Base-by-base conservation (phyloP, 2,797 vertebrate species). In the Clamator glandarius region DNA sequence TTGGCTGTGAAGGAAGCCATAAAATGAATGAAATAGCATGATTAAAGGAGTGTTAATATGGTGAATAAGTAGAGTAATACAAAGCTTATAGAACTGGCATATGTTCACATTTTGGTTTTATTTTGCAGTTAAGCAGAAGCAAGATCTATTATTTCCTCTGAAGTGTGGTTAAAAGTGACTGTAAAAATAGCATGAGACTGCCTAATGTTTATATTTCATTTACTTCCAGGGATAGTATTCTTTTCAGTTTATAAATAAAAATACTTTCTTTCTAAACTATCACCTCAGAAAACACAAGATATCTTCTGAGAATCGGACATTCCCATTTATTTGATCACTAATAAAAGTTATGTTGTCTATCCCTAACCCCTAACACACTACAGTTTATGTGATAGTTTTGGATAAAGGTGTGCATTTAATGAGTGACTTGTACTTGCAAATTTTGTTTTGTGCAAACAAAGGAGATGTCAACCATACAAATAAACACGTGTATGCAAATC, bases 111-210 rank as follows among this genome's bases (percentile, higher is more conserved):
- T 93, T 87, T 76, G 42, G 4, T 87, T 93, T 86, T 75, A 72
- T 90, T 91, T 92, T 86, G 78, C 35, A 84, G 76, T 48, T 82
- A 74, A 75, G 35, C 55, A 88, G 58, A 93, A 78, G 41, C n/a
- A 90, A 90, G 55, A 15, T 2, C 3, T 51, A 73, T 61, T 72
- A 76, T 90, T 95, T 91, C 24, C 52, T 70, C 31, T 77, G 29
- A 80, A 87, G 7, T 54, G 46, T 77, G 57, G 26, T 91, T 93
- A 87, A 88, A 94, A 87, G 20, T 63, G 77, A 61, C 48, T 29
- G 39, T 59, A 92, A 88, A 91, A 92, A 70, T 39, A 17, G 26
- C 36, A 54, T 84, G 81, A 76, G 33, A 10, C 31, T 79, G 67
- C 29, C 36, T 89, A 78, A 73, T 81, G 6, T 83, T 89, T 62